phyloP scores from a whole-genome alignment of 2,113 vertebrate genomes.

The Melanerpes formicivorus region DNA sequence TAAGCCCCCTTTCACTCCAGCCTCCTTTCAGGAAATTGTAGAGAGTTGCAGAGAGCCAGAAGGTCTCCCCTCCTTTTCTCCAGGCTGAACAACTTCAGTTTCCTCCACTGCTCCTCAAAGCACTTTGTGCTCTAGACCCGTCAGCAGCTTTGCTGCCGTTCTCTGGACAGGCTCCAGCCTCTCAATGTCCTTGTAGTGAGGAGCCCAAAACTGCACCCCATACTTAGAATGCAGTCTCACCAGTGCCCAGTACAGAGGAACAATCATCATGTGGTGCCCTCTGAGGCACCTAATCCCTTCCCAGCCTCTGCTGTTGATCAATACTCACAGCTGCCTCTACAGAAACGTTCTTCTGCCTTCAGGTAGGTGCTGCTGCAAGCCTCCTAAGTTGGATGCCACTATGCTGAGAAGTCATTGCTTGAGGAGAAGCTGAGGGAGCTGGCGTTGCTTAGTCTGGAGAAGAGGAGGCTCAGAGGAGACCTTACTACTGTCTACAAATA shows the following conservation, averaged over 20 bases:
- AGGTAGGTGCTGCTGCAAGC: background rate
- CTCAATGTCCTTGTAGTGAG: background rate
- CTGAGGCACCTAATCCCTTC: background rate
- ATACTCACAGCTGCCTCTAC: accelerated
- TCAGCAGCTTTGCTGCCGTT: background rate
- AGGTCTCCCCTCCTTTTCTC: background rate
- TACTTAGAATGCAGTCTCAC: background rate
- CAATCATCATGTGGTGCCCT: background rate
- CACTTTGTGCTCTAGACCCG: background rate
- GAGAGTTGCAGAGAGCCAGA: background rate
- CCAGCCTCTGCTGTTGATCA: background rate
- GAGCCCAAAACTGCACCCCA: background rate
- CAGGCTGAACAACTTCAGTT: background rate
- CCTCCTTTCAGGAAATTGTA: background rate
- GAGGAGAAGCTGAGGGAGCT: too few species aligned
- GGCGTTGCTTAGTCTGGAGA: too few species aligned
- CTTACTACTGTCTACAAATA: too few species aligned
- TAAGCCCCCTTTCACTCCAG: background rate
- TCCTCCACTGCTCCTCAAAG: background rate
- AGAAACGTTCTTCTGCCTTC: background rate
- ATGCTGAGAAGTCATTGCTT: accelerated
- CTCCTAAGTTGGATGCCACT: accelerated
- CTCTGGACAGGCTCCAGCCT: background rate
- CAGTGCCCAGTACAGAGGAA: background rate
- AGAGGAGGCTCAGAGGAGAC: too few species aligned